phyloP scores from a whole-genome alignment of 1,140 invertebrate species.

The Solenopsis invicta region DNA sequence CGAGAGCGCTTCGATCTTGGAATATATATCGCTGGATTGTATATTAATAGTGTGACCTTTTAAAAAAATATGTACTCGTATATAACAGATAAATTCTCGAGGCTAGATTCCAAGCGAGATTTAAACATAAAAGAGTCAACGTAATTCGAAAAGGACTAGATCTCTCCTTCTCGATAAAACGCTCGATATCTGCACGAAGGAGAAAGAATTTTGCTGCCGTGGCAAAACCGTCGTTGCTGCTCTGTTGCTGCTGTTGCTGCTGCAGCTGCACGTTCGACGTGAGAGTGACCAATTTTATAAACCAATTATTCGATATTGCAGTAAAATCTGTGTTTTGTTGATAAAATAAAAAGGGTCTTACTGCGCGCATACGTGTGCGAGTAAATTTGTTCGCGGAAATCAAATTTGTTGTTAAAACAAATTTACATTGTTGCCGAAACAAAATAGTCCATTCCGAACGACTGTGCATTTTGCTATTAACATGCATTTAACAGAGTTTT shows the following conservation, averaged over 20 bases:
- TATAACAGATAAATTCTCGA: not conserved
- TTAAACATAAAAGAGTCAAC: not conserved
- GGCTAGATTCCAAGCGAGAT: not conserved
- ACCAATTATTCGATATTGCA: conserved; percentile 28
- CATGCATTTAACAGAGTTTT: not conserved
- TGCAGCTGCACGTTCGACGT: not conserved
- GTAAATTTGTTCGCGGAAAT: conserved; percentile 23
- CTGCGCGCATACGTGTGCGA: not conserved
- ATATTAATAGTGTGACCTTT: conserved; percentile 2
- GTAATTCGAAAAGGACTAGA: not conserved
- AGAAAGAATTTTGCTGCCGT: conserved; percentile 26
- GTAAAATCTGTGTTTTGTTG: not conserved
- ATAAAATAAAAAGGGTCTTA: conserved; percentile 41
- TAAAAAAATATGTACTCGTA: too few relatives aligned
- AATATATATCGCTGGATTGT: not conserved
- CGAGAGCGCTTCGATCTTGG: not conserved
- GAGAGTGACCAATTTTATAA: conserved; percentile 32
- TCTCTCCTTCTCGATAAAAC: conserved; percentile 1
- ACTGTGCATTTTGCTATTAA: conserved; percentile 1
- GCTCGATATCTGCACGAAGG: not conserved
- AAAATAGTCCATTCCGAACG: not conserved
- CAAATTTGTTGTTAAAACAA: conserved; percentile 23
- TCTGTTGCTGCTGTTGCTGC: not conserved
- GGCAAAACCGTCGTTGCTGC: not conserved
- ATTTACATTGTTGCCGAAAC: not conserved